phyloP scores from a whole-genome alignment of 2,888 invertebrate species.

The Eupeodes luniger region DNA sequence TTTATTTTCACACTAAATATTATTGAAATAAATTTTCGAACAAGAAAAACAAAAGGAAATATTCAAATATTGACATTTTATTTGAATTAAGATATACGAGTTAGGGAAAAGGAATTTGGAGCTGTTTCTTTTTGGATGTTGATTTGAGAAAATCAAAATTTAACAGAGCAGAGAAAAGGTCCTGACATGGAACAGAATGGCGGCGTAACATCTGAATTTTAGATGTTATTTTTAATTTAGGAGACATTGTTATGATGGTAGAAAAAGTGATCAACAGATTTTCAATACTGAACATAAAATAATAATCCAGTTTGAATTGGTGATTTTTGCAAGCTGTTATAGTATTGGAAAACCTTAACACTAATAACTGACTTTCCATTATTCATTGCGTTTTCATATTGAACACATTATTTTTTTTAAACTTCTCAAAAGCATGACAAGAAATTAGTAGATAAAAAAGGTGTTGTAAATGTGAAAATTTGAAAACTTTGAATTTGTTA shows the following conservation, averaged over 20 bases:
- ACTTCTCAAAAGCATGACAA: too few relatives aligned
- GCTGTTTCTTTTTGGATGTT: background rate
- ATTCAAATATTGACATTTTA: conserved; percentile 4
- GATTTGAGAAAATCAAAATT: background rate
- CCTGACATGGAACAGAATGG: background rate
- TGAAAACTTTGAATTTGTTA: too few relatives aligned
- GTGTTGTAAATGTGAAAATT: too few relatives aligned
- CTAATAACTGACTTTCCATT: too few relatives aligned
- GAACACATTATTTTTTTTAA: too few relatives aligned
- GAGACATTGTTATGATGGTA: background rate
- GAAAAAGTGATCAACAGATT: background rate
- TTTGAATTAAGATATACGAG: background rate
- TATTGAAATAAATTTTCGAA: conserved; percentile 51
- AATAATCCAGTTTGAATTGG: too few relatives aligned
- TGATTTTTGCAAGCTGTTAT: too few relatives aligned
- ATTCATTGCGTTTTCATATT: too few relatives aligned
- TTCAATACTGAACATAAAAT: too few relatives aligned
- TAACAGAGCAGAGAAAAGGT: background rate
- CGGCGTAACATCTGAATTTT: background rate
- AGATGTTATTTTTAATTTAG: background rate
- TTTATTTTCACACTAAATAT: conserved; percentile 4
- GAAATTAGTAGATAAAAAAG: too few relatives aligned
- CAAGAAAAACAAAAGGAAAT: background rate
- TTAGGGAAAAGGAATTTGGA: background rate
- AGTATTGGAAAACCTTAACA: too few relatives aligned